phyloP scores from a whole-genome alignment of 2,888 invertebrate species.

The Synergus japonicus region DNA sequence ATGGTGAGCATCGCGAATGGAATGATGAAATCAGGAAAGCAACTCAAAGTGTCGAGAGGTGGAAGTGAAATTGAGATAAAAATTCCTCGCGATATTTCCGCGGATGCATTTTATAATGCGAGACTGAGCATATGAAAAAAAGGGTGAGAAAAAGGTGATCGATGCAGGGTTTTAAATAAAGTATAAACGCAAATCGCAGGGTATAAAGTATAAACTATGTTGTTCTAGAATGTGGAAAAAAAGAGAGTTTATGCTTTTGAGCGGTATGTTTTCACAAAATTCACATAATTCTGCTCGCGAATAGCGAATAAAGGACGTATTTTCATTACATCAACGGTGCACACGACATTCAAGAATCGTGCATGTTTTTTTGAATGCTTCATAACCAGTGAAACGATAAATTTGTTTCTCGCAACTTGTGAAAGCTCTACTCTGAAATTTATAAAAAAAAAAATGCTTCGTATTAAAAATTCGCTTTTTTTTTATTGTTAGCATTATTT shows the following conservation, averaged over 20 bases:
- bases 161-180: slow-evolving; percentile 13
- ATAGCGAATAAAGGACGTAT: not conserved
- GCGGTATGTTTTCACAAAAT: slow-evolving; percentile 1
- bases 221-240: not conserved
- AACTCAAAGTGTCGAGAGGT: not conserved
- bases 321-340: not conserved
- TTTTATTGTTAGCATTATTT: no score
- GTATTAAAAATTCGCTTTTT: no score
- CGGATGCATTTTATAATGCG: slow-evolving; percentile 31
- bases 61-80: slow-evolving; percentile 21
- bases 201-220: not conserved
- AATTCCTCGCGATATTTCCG: slow-evolving; percentile 26
- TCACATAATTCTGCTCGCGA: not conserved
- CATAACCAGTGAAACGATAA: not conserved
- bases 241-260: not conserved
- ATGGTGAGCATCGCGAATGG: not conserved
- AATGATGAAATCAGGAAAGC: slow-evolving; percentile 25
- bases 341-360: not conserved
- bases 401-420: not conserved
- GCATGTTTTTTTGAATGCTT: not conserved
- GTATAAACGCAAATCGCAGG: not conserved
- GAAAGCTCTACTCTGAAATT: not conserved
- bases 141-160: slow-evolving; percentile 14
- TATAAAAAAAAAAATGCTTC: not conserved
- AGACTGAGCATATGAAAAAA: slow-evolving; percentile 16